Evolutionary conservation across 2,113 vertebrate species (phyloP), one percentile per base, ranked within the genome.

Genomic region (Microcebus lehilahytsara): DNA sequence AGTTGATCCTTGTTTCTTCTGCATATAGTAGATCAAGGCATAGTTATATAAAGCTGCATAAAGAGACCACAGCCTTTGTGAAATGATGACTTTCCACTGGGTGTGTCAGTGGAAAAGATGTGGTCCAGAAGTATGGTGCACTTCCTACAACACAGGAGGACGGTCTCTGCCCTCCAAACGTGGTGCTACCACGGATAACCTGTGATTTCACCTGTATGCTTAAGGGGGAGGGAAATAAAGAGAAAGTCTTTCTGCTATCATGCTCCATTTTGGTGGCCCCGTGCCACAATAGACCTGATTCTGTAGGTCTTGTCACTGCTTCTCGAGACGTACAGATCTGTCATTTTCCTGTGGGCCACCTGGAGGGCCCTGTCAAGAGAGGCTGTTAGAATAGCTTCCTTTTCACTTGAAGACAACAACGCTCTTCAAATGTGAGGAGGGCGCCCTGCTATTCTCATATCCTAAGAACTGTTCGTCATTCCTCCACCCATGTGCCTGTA

Each of bases 111-210:
- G 89, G 62, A 56, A 58, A 74, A 25, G 14, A 8, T 4, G 4
- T 49, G 40, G 42, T 9, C 5, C 7, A 37, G 32, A 23, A 19
- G 3, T 11, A 23, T 0, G 13, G 6, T 10, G 0, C 2, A 3
- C 14, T 62, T 74, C 4, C 30, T 64, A 3, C 20, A 42, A 58
- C 12, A 37, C 1, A 56, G 13, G 5, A 5, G 42, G n/a, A 32
- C 80, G 4, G 2, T 22, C 16, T 37, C 19, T 32, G 11, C 11
- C 23, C 51, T 77, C 30, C 32, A 3, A 51, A 72, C 53, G 72
- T 72, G 30, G 8, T 1, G 2, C 16, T 62, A 25, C 49, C 37
- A 23, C 7, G 53, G n/a, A 27, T 2, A 49, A 9, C 49, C 40
- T 32, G 0, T 23, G n/a, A 86, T 46, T 37, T 56, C 27, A 58